Evolutionary conservation across 2,888 invertebrate genomes (phyloP).

Genomic region (Cantharis flavilabris): DNA sequence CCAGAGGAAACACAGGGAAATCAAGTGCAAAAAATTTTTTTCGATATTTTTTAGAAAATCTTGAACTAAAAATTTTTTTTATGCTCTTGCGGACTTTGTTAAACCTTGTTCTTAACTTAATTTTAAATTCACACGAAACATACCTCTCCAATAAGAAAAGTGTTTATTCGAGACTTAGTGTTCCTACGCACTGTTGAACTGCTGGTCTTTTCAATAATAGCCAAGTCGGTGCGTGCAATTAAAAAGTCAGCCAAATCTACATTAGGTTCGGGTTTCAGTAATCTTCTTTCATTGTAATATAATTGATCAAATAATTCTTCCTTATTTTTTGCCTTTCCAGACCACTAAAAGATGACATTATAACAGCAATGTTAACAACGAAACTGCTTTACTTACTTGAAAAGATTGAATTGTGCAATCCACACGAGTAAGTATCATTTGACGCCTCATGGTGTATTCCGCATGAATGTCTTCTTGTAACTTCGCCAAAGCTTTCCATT

Average conservation of each 20-base stretch:
- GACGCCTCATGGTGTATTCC: conserved; percentile 83
- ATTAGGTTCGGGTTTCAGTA: conserved; percentile 62
- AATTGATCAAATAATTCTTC: conserved; percentile 70
- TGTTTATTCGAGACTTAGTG: conserved; percentile 82
- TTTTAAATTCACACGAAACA: not conserved
- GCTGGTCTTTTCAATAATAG: conserved; percentile 91
- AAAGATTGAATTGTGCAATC: conserved; percentile 98
- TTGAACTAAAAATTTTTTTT: no score
- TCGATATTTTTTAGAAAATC: no score
- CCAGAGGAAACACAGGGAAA: no score
- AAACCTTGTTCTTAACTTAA: not conserved
- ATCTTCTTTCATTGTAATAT: conserved; percentile 61
- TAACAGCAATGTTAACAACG: not conserved
- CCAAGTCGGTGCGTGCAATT: conserved; percentile 81
- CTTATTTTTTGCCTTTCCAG: conserved; percentile 75
- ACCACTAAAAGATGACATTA: conserved; percentile 67
- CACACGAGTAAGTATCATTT: conserved; percentile 86
- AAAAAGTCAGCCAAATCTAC: conserved; percentile 78
- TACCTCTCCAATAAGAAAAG: conserved; percentile 85
- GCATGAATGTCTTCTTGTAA: conserved; percentile 74
- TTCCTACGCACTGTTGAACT: conserved; percentile 83
- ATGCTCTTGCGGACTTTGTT: no score
- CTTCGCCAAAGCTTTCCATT: conserved; percentile 78
- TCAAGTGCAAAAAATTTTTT: no score
- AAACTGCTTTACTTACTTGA: conserved; percentile 62